Percentiles rank a stretch among this genome's conserved stretches.
Evolutionary conservation across 2,888 invertebrate species (phyloP).

Genomic region (Drosophila anomelani): DNA sequence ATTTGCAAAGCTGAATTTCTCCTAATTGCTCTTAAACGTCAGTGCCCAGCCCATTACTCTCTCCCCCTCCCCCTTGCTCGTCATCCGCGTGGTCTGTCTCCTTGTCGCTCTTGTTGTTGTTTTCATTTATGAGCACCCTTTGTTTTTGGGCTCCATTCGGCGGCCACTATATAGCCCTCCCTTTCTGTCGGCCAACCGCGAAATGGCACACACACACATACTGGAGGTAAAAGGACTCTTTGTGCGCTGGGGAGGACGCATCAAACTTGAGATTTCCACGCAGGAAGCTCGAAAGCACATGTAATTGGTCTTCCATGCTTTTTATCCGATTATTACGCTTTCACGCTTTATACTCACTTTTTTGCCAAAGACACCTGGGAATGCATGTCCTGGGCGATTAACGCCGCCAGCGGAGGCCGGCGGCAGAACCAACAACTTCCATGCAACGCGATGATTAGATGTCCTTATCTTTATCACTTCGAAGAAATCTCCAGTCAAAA

Average conservation of each 20-base stretch:
- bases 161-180: constrained; percentile 6
- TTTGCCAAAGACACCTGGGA: constrained; percentile 1
- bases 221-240: constrained; percentile 8
- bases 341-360: constrained; percentile 30
- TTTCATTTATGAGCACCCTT: constrained; percentile 18
- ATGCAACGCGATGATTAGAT: constrained; percentile 24
- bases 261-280: constrained; percentile 24
- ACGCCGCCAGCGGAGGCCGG: constrained; percentile 43
- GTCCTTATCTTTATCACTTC: neutral
- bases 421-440: constrained; percentile 22
- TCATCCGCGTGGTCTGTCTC: neutral
- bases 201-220: constrained; percentile 16
- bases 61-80: neutral
- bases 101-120: constrained; percentile 21
- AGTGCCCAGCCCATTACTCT: constrained; percentile 12
- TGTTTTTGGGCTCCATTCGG: constrained; percentile 29
- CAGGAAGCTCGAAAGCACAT: constrained; percentile 30
- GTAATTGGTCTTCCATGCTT: constrained; percentile 32
- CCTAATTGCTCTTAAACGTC: constrained; percentile 25
- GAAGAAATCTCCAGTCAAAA: neutral
- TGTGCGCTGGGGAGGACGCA: neutral
- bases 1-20: constrained; percentile 25
- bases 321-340: constrained; percentile 25
- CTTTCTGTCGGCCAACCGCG: constrained; percentile 9
- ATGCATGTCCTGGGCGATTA: constrained; percentile 18